Evolutionary conservation across 2,113 vertebrate genomes (phyloP).

Genomic region (Clarias macrocephalus): DNA sequence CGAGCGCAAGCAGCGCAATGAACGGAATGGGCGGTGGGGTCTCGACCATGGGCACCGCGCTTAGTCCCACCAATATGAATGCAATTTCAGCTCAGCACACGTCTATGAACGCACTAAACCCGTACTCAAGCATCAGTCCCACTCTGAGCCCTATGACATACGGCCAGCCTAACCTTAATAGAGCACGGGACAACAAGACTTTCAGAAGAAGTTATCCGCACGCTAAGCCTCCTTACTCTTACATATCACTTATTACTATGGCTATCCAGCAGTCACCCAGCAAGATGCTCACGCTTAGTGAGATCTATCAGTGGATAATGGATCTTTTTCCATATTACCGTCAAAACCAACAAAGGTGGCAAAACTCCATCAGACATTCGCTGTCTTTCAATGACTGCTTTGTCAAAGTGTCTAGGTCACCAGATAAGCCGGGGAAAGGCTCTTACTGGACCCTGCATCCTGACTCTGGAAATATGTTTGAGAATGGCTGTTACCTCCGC

Average conservation of each 20-base stretch:
- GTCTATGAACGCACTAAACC: conserved; percentile 84
- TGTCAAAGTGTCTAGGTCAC: conserved; percentile 94
- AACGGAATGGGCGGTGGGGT: conserved; percentile 81
- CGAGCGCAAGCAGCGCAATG: conserved; percentile 76
- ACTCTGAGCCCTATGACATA: conserved; percentile 92
- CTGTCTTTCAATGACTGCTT: conserved; percentile 99
- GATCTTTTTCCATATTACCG: conserved; percentile 96
- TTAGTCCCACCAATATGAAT: conserved; percentile 85
- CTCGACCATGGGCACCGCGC: conserved; percentile 82
- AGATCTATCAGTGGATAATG: conserved; percentile 99
- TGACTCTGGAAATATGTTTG: conserved; percentile 98
- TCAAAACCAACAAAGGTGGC: conserved; percentile 98
- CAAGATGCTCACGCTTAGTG: conserved; percentile 97
- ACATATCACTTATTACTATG: conserved; percentile 99
- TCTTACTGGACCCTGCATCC: conserved; percentile 98
- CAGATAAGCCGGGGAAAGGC: conserved; percentile 96
- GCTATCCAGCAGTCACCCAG: conserved; percentile 95
- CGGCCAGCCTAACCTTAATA: conserved; percentile 79
- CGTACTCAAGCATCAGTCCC: conserved; percentile 87
- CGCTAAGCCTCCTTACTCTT: conserved; percentile 96
- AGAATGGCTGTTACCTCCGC: conserved; percentile 96
- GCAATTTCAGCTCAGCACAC: conserved; percentile 84
- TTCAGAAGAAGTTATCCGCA: conserved; percentile 95
- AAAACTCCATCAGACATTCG: conserved; percentile 98
- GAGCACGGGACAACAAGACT: conserved; percentile 83